Base-by-base conservation (phyloP, 2,113 vertebrate genomes). In the Siniperca chuatsi region DNA sequence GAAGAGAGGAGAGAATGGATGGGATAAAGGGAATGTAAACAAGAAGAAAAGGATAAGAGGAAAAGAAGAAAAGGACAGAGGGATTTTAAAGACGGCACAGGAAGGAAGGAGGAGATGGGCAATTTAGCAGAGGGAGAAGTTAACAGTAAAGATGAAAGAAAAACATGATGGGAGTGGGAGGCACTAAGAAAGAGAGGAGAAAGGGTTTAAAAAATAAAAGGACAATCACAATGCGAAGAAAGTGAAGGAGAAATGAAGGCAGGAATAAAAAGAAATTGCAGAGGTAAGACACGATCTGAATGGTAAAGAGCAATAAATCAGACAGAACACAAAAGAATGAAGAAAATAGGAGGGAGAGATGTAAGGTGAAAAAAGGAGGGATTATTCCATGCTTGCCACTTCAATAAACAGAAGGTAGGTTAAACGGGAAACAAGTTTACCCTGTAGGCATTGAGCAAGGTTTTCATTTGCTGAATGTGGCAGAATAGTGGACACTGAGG, bases 21-120 rank as follows among this genome's bases (percentile, higher is more conserved):
- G 79, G 57, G 77, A 90, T 81, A 81, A 69, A 83, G 55, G 40
- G 74, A 82, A 88, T 89, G 78, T 77, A 87, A 82, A 89, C 72
- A 91, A 72, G 64, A 44, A 13, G 50, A 62, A 75, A 83, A 79
- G 58, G 66, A 64, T 48, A 66, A 61, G 55, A 58, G 37, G 48
- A 65, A 61, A 66, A 71, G 21, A 75, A 54, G 42, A 84, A 72
- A 78, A 79, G 23, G 37, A 55, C 74, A 15, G 18, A 20, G 7
- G 29, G 40, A 72, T 90, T 87, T 82, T 81, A 87, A 68, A 84
- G 62, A 71, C 4, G 65, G 40, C 55, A 57, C 18, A 68, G 29
- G 46, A 75, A 58, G 46, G 61, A n/a, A 65, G 54, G 40, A 0
- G 46, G 29, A 66, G n/a, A 40, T 0, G 9, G 37, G 18, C 20